Evolutionary conservation across 2,888 invertebrate genomes (phyloP), one percentile per base, ranked within the genome.

Genomic region (Stomorhina lunata): DNA sequence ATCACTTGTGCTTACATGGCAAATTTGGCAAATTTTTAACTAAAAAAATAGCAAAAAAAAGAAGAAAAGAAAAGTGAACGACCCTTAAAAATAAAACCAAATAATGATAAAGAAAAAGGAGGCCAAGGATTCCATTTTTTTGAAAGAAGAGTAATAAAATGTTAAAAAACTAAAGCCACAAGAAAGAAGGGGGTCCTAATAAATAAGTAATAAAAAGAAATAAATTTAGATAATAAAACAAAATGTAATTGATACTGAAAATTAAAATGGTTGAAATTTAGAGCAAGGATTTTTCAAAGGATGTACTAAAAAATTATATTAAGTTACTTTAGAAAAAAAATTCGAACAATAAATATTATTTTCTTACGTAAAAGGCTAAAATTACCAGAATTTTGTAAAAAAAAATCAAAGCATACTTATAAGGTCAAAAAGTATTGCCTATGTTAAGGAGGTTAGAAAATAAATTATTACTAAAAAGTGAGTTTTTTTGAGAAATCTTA

Each of bases 1-100:
- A 80, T 76, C 76, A 59, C 53, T 73, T 75, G n/a, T n/a, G 75
- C 80, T 75, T 68, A 80, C 80, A 71, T 57, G 69, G 76, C 69
- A 80, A 80, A 71, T 76, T 80, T 65, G 57, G 34, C 69, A 76
- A 69, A 80, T 59, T 69, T 50, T 37, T 29, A 66, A 59, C 65
- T n/a, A 66, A 32, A 32, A 57, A 57, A 72, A 65, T 12, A 10
- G 1, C 2, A 3, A 66, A 57, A 48, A 32, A 43, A 53, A 40
- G 40, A 37, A 25, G 48, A 4, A 53, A 34, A 32, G 5, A 7
- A 10, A 40, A 61, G 20, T 4, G 6, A 40, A 25, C 22, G n/a
- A 48, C 4, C n/a, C 27, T 27, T 12, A 29, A 43, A 59, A 27
- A 43, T 7, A 55, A 71, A 32, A 20, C 9, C 32, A 0, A 27